Evolutionary conservation across 2,888 invertebrate species (phyloP).

Genomic region (Criorhina ranunculi): DNA sequence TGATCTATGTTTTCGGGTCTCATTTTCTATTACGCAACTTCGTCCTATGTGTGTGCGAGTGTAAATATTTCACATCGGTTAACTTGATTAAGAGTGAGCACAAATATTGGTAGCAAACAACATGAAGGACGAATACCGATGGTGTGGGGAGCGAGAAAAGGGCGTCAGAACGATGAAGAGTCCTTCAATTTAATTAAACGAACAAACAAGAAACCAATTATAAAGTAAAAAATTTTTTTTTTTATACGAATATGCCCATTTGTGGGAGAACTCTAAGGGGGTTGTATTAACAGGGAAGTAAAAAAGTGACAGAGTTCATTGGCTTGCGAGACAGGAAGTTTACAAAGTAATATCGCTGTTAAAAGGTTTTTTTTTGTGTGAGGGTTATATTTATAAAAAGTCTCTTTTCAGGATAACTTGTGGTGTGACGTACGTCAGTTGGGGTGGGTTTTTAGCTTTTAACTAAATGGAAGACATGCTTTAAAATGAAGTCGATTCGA

Average conservation of each 20-base stretch:
- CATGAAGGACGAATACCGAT: not conserved
- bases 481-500: too few species aligned
- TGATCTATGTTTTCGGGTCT: slow-evolving; percentile 3
- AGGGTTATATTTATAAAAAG: not conserved
- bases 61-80: slow-evolving; percentile 46
- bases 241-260: slow-evolving; percentile 9
- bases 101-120: slow-evolving; percentile 47
- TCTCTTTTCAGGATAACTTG: not conserved
- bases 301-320: slow-evolving; percentile 12
- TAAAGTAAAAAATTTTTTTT: slow-evolving; percentile 18
- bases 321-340: slow-evolving; percentile 7
- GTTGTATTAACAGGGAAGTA: slow-evolving; percentile 16
- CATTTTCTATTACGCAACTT: slow-evolving; percentile 20
- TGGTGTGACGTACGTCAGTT: not conserved
- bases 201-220: slow-evolving; percentile 41
- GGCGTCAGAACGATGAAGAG: not conserved
- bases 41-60: slow-evolving; percentile 5
- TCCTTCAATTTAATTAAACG: slow-evolving; percentile 51
- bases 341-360: not conserved
- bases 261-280: not conserved
- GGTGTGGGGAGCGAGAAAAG: not conserved
- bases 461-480: too few species aligned
- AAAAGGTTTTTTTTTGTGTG: not conserved
- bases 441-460: too few species aligned
- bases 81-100: slow-evolving; percentile 39